Base-by-base conservation (phyloP, 2,888 invertebrate genomes). In the Dorcus hopei region DNA sequence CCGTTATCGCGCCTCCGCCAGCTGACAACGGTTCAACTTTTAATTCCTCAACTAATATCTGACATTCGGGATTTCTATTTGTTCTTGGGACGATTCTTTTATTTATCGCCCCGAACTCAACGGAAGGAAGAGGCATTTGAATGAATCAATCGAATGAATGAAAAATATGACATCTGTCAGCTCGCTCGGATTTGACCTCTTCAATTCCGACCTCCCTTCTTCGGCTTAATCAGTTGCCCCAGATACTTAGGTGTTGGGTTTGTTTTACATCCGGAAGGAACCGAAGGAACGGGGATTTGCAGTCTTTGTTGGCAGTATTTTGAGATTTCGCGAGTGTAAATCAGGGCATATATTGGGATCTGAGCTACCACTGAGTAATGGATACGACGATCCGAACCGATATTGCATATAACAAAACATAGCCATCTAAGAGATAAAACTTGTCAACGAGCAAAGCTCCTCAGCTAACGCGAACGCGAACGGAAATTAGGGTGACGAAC, bases 371-470 rank as follows among this genome's bases (percentile, higher is more conserved):
- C 66, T 70, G 70, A 72, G 70, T 72, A 73, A 72, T 72, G 69
- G 70, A 65, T 68, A 69, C 66, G 67, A 67, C 68, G 68, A 68
- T 70, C 68, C 65, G 66, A 66, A 66, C 67, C 70, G 71, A 73
- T 72, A 73, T 73, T 72, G 71, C 73, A 72, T 70, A 72, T 68
- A 72, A 70, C 69, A 70, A 68, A 70, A 69, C 70, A 71, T 70
- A 67, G 67, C 66, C 67, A 66, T 70, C 71, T 67, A 69, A 71
- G 68, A 72, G 72, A 73, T 73, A 72, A 73, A 73, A 74, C 71
- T 74, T 74, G 73, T 72, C 74, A 71, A 63, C 70, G 70, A 66
- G 65, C 68, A 74, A 73, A 73, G 72, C 72, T 68, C 66, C 26
- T 33, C 26, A 7, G 26, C 26, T 33, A 62, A 60, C 59, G 58